Percentiles rank a stretch among this genome's conserved stretches.
Conservation (phyloP, 2,113 vertebrate species). For the Oryzias curvinotus region DNA sequence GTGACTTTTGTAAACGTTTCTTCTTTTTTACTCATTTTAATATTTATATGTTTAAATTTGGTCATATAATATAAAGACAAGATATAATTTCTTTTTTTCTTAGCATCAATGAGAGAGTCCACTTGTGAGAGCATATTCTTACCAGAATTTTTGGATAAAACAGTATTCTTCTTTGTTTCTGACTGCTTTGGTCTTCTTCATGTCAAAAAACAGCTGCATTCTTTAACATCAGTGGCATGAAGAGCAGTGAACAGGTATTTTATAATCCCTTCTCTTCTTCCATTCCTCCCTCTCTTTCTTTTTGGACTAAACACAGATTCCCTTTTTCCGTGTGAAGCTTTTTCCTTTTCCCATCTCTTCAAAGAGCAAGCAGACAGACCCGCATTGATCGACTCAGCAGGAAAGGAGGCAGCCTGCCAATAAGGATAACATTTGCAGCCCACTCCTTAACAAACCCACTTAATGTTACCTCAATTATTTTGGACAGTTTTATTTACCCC, state of each 20-base stretch:
- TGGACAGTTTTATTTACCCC: slow-evolving; percentile 11
- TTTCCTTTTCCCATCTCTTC: not conserved
- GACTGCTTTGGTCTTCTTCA: too few species aligned
- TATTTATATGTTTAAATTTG: too few species aligned
- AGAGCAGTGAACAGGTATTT: not conserved
- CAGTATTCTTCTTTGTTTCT: too few species aligned
- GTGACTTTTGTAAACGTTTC: too few species aligned
- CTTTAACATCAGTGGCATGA: not conserved
- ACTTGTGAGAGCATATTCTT: too few species aligned
- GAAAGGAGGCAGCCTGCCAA: slow-evolving; percentile 57
- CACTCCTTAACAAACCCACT: slow-evolving; percentile 31
- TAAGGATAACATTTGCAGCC: slow-evolving; percentile 35
- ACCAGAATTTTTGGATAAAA: too few species aligned
- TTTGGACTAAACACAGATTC: not conserved
- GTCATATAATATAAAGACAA: too few species aligned
- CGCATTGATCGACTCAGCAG: slow-evolving; percentile 57
- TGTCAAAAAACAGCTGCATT: not conserved
- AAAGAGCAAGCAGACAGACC: slow-evolving; percentile 21
- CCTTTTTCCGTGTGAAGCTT: slow-evolving; percentile 7
- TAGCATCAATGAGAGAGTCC: too few species aligned
- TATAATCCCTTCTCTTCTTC: not conserved
- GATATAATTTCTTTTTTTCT: too few species aligned
- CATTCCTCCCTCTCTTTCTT: not conserved
- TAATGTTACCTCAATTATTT: slow-evolving; percentile 28
- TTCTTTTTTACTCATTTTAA: too few species aligned